A percentile compares a stretch with the other conserved stretches of the same genome.
Conservation (phyloP, 2,113 vertebrate species). For the Oxygymnocypris stewartii region DNA sequence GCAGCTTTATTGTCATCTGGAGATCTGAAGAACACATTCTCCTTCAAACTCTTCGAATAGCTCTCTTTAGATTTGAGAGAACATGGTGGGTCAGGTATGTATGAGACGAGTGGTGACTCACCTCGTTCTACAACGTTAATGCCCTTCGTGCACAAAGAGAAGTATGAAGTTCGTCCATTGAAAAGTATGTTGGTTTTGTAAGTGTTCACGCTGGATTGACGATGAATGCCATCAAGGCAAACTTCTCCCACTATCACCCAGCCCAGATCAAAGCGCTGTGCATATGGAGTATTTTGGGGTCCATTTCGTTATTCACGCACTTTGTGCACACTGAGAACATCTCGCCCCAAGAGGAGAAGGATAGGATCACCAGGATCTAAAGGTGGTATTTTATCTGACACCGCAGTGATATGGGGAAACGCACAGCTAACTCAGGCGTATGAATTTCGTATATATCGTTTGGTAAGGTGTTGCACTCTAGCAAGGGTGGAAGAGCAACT, state of each 20-base stretch:
- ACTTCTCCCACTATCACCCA: slow-evolving; percentile 8
- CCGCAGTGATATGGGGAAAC: background rate
- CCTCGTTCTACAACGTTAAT: background rate
- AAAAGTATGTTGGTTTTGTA: background rate
- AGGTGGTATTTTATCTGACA: background rate
- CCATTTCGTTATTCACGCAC: slow-evolving; percentile 24
- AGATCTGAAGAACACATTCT: background rate
- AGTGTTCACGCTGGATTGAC: background rate
- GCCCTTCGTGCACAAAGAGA: background rate
- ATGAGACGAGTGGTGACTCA: background rate
- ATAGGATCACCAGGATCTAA: background rate
- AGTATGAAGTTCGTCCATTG: background rate
- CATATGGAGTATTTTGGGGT: background rate
- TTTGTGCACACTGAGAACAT: slow-evolving; percentile 34
- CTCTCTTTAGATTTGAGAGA: background rate
- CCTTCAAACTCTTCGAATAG: background rate
- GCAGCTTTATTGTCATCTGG: background rate
- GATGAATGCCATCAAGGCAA: background rate
- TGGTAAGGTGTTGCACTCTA: background rate
- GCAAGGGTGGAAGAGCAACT: background rate
- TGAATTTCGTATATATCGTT: background rate
- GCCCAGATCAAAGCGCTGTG: background rate
- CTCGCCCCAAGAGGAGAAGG: background rate
- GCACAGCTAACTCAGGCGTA: background rate
- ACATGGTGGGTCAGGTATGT: background rate